Conservation (phyloP, 2,113 vertebrate species). For the Prochilodus magdalenae region DNA sequence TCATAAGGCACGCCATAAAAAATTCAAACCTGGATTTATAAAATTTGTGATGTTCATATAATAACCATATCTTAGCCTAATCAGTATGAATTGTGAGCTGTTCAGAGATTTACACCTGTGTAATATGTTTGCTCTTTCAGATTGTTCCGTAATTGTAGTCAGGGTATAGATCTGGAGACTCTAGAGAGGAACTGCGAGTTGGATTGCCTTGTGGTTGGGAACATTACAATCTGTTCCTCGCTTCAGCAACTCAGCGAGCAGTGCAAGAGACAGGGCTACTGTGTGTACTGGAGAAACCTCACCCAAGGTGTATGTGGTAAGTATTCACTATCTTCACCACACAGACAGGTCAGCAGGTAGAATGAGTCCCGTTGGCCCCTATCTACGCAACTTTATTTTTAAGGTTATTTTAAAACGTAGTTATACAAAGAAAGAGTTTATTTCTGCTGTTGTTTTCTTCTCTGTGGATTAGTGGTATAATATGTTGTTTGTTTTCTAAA, state of each 20-base stretch:
- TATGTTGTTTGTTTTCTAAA: too few relatives aligned
- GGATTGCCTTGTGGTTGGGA: conserved; percentile 55
- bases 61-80: too few relatives aligned
- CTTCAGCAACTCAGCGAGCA: conserved; percentile 65
- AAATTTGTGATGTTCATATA: too few relatives aligned
- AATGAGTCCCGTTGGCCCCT: not conserved
- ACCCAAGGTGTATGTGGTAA: conserved; percentile 70
- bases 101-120: not conserved
- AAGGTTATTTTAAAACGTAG: too few relatives aligned
- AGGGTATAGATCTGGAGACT: conserved; percentile 44
- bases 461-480: too few relatives aligned
- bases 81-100: not conserved
- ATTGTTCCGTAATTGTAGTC: conserved; percentile 64
- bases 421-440: too few relatives aligned
- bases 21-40: too few relatives aligned
- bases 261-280: conserved; percentile 61
- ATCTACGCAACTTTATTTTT: too few relatives aligned
- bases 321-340: not conserved
- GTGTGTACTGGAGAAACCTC: conserved; percentile 70
- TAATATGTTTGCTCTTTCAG: conserved; percentile 51
- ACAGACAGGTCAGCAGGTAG: not conserved
- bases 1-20: too few relatives aligned
- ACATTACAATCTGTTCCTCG: conserved; percentile 51
- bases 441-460: too few relatives aligned
- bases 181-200: conserved; percentile 64